A percentile compares a stretch with the other conserved stretches of the same genome.
Conservation (phyloP, 1,140 invertebrate species). For the Pararge aegeria region DNA sequence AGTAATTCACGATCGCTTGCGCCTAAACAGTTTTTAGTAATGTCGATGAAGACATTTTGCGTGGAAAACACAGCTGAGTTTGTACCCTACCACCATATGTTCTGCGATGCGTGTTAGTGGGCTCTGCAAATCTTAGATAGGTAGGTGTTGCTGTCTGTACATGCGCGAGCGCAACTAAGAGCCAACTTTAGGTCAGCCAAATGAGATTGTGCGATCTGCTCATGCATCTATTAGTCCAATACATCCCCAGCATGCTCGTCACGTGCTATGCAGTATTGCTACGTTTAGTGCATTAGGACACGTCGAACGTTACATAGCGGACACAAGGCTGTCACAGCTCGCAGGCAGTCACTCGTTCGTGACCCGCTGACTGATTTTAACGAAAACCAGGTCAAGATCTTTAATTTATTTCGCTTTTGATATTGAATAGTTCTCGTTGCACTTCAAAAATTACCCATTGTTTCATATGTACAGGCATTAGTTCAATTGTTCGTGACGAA, state of each 20-base stretch:
- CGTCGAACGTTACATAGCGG: constrained; percentile 49
- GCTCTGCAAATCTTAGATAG: too few species aligned
- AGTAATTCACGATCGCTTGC: too few species aligned
- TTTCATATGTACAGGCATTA: constrained; percentile 4
- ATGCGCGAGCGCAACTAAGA: too few species aligned
- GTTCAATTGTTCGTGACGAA: not conserved
- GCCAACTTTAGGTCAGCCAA: too few species aligned
- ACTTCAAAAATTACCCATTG: constrained; percentile 27
- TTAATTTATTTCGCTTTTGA: constrained; percentile 68
- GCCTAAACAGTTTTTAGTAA: too few species aligned
- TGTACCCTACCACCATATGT: too few species aligned
- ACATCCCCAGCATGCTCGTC: constrained; percentile 16
- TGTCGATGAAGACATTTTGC: too few species aligned
- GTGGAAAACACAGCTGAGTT: too few species aligned
- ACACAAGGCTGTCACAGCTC: constrained; percentile 68
- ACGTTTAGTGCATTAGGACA: constrained; percentile 49
- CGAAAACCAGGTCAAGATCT: constrained; percentile 73
- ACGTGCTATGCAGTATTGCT: constrained; percentile 35
- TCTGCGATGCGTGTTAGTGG: too few species aligned
- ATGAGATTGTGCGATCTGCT: too few species aligned
- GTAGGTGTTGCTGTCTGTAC: too few species aligned
- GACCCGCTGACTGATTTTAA: constrained; percentile 74
- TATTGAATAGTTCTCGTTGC: constrained; percentile 51
- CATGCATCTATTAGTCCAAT: not conserved
- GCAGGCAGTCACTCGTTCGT: constrained; percentile 71